Conservation (phyloP, 1,140 invertebrate genomes). For the Atopsyche davidsoni region DNA sequence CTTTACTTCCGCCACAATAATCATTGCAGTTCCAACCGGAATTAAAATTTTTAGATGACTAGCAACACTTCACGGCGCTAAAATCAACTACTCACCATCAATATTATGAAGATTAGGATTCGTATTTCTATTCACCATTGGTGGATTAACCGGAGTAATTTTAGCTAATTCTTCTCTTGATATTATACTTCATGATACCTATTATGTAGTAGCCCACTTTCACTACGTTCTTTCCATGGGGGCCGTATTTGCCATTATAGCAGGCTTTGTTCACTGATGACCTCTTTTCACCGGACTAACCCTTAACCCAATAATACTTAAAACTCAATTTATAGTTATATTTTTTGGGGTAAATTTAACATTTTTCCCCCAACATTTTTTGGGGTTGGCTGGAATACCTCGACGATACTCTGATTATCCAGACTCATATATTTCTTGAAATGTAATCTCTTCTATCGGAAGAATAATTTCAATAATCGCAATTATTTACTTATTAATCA, state of each 20-base stretch:
- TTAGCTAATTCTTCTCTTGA: conserved; percentile 67
- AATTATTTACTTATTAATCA: conserved; percentile 44
- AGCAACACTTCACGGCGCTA: conserved; percentile 49
- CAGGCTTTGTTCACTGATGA: conserved; percentile 60
- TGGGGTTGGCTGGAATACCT: conserved; percentile 67
- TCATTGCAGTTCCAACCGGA: conserved; percentile 63
- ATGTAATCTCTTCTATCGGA: conserved; percentile 52
- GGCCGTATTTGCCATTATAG: conserved; percentile 66
- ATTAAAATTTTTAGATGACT: conserved; percentile 66
- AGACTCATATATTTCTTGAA: conserved; percentile 33
- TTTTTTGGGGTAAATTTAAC: conserved; percentile 67
- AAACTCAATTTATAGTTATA: conserved; percentile 56
- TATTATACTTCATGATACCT: conserved; percentile 66
- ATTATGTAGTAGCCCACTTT: conserved; percentile 72
- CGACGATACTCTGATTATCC: conserved; percentile 68
- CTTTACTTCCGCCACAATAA: conserved; percentile 67
- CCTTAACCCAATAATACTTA: conserved; percentile 50
- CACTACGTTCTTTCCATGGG: conserved; percentile 63
- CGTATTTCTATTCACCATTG: conserved; percentile 63
- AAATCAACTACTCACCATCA: conserved; percentile 48
- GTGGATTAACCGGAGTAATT: conserved; percentile 58
- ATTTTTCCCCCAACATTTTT: conserved; percentile 69
- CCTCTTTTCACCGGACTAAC: conserved; percentile 55
- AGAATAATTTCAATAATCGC: conserved; percentile 44
- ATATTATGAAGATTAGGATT: conserved; percentile 63